These are phyloP conservation scores for Rhinolophus sinicus DNA, from an alignment of 2,113 vertebrate species.

Conservation along the genomic window DNA sequence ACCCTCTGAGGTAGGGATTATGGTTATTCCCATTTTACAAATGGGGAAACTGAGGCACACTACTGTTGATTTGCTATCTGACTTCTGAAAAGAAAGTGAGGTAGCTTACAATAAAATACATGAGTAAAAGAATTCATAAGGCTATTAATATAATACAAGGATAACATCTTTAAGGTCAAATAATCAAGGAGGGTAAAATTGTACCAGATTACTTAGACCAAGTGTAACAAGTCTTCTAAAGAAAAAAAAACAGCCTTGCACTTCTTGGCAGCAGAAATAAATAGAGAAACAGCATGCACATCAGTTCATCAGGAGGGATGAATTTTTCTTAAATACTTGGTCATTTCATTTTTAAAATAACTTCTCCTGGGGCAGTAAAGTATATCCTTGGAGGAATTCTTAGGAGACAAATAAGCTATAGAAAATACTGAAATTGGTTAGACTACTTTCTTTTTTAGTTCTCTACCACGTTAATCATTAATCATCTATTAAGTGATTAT, in stretches of 20 bases:
- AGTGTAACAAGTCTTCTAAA: slow-evolving; percentile 35
- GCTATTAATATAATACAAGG: neutral
- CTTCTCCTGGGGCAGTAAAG: slow-evolving; percentile 60
- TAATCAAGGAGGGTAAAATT: neutral
- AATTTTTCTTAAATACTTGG: slow-evolving; percentile 65
- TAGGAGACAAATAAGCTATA: slow-evolving; percentile 49
- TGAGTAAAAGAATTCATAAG: neutral
- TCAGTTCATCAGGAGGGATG: slow-evolving; percentile 51
- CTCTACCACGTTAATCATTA: slow-evolving; percentile 18
- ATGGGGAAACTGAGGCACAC: neutral
- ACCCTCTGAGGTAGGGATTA: neutral
- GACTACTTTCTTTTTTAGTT: slow-evolving; percentile 30
- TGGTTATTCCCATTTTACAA: neutral
- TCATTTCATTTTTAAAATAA: slow-evolving; percentile 77
- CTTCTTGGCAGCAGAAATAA: slow-evolving; percentile 39
- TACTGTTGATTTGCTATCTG: neutral
- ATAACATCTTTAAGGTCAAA: slow-evolving; percentile 6
- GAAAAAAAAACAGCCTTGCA: slow-evolving; percentile 7
- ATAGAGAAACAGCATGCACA: slow-evolving; percentile 37
- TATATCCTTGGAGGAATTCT: slow-evolving; percentile 50
- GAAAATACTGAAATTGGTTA: slow-evolving; percentile 54
- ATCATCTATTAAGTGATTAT: slow-evolving; percentile 49
- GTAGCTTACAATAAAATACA: neutral
- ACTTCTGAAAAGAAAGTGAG: neutral
- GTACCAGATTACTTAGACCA: slow-evolving; percentile 30